Conservation (phyloP, 2,888 invertebrate genomes). For the Dascillus cervinus region DNA sequence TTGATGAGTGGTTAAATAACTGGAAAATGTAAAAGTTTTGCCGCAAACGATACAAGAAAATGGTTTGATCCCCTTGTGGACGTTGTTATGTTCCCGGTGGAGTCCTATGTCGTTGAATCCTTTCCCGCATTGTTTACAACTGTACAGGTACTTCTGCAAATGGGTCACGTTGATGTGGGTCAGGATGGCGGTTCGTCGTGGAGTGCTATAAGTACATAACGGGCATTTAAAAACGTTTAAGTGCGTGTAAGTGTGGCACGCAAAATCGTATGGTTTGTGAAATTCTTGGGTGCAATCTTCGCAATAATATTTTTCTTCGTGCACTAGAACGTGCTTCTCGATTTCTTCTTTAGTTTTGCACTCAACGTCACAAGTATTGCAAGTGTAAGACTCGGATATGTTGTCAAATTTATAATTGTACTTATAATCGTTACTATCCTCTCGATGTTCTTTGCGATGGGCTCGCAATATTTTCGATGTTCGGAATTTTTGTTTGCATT, state of each 20-base stretch:
- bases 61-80: conserved; percentile 46
- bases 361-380: neutral
- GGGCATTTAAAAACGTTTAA: conserved; percentile 28
- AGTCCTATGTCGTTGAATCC: conserved; percentile 47
- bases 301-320: conserved; percentile 20
- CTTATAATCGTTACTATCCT: neutral
- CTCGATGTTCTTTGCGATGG: neutral
- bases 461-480: neutral
- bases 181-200: conserved; percentile 24
- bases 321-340: conserved; percentile 14
- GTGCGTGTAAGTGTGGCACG: conserved; percentile 30
- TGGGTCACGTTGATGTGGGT: conserved; percentile 32
- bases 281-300: conserved; percentile 29
- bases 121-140: conserved; percentile 47
- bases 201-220: conserved; percentile 27
- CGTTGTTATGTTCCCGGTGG: conserved; percentile 49
- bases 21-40: conserved; percentile 43
- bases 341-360: conserved; percentile 10
- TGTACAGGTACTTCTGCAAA: conserved; percentile 40
- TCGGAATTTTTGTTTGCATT: neutral
- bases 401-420: neutral
- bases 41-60: conserved; percentile 47
- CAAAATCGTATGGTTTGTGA: conserved; percentile 30
- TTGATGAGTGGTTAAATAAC: conserved; percentile 33
- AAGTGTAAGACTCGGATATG: neutral